phyloP scores from a whole-genome alignment of 2,797 vertebrate species.

The Natrix natrix region DNA sequence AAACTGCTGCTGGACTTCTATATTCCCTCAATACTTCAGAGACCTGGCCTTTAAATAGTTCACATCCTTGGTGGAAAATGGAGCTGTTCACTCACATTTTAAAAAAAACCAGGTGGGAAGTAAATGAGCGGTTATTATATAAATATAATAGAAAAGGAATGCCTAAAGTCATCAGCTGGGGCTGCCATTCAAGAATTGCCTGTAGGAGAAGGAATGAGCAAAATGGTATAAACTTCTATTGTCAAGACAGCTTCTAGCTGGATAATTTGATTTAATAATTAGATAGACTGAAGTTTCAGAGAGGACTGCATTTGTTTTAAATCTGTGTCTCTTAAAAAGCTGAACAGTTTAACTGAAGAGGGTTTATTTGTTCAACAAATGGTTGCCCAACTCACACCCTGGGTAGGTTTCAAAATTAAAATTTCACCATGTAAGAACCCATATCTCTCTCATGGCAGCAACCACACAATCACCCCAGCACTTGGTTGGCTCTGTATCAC shows the following conservation, averaged over 20 bases:
- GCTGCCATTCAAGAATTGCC: background rate
- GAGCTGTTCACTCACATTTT: background rate
- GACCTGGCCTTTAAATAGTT: background rate
- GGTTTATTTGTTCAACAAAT: background rate
- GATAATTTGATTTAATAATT: background rate
- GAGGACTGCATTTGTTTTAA: background rate
- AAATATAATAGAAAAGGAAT: background rate
- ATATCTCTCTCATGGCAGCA: background rate
- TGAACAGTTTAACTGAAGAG: background rate
- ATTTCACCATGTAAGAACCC: background rate
- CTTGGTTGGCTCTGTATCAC: background rate
- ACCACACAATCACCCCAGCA: background rate
- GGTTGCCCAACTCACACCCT: background rate
- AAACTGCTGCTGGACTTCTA: background rate
- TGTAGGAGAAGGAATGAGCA: background rate
- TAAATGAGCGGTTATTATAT: background rate
- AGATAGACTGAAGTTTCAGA: background rate
- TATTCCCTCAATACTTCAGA: background rate
- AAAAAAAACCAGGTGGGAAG: background rate
- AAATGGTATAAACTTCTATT: background rate
- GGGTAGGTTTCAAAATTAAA: background rate
- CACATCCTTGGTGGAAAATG: background rate
- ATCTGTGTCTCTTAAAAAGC: background rate
- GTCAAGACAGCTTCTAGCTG: background rate
- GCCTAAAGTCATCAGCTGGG: background rate